phyloP scores from a whole-genome alignment of 2,113 vertebrate genomes.

The Capreolus pygargus region DNA sequence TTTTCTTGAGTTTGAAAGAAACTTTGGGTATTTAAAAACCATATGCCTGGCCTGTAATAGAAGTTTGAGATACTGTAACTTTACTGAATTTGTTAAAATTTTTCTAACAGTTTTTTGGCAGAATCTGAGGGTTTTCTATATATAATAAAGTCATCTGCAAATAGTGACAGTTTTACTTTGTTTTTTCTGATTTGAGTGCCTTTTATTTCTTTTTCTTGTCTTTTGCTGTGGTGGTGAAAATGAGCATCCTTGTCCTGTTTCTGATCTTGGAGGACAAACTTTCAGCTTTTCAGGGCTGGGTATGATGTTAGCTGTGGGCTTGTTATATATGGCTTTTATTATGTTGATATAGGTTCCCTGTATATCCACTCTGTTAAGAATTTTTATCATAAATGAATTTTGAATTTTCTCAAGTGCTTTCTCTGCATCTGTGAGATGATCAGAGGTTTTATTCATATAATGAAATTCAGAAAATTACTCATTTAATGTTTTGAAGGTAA shows the following conservation, averaged over 20 bases:
- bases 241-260: background rate
- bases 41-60: background rate
- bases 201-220: background rate
- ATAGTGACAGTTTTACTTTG: background rate
- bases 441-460: background rate
- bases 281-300: background rate
- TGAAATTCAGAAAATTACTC: background rate
- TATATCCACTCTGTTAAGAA: background rate
- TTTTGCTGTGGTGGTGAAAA: background rate
- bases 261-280: background rate
- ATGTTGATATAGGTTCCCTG: background rate
- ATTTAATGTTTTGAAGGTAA: constrained; percentile 46
- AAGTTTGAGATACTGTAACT: background rate
- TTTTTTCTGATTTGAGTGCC: background rate
- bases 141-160: background rate
- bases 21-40: background rate
- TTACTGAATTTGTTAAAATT: background rate
- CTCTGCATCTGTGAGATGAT: background rate
- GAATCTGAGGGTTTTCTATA: background rate
- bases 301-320: background rate
- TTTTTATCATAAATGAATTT: background rate
- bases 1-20: background rate
- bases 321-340: background rate
- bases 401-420: background rate
- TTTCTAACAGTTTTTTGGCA: background rate